Evolutionary conservation across 2,113 vertebrate species (phyloP), one percentile per base, ranked within the genome.

Genomic region (Tautogolabrus adspersus): DNA sequence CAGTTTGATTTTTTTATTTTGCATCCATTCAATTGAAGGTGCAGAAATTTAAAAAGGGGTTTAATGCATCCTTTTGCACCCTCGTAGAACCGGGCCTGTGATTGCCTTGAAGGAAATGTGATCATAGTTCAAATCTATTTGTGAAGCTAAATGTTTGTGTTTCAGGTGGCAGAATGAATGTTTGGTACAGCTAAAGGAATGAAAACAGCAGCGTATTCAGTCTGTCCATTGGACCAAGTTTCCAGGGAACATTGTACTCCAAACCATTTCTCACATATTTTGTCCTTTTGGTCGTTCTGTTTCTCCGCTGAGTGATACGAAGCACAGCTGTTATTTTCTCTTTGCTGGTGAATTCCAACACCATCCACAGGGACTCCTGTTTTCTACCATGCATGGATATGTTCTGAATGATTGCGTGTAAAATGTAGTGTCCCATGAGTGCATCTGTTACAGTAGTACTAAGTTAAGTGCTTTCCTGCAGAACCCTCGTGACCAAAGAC

Each of bases 401-500:
- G 3, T 68, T 9, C 12, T 37, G 46, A 51, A 19, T 54, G 40
- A 34, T 21, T 62, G 1, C 51, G 34, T 47, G 57, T 8, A 10
- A 42, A 22, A 5, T 34, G 10, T 13, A 52, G 59, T 5, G 42
- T 44, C 8, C 3, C 16, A 19, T 76, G 11, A 65, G 21, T 10
- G 21, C 23, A 21, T 61, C 21, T 34, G 8, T 87, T 82, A 38
- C 38, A 59, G 59, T 67, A 63, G 26, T 26, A 77, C 54, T 4
- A 11, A 30, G 55, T 6, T 34, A 38, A 57, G 55, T 40, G 30
- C 37, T 34, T 13, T 8, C 11, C 3, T 40, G n/a, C 38, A 37
- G 16, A 70, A 73, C n/a, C n/a, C 69, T 61, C 61, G 68, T 82
- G 75, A 70, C 81, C 81, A 52, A 47, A n/a, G 62, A 61, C 40